Conservation (phyloP, 2,797 vertebrate species). For the Danio aesculapii region DNA sequence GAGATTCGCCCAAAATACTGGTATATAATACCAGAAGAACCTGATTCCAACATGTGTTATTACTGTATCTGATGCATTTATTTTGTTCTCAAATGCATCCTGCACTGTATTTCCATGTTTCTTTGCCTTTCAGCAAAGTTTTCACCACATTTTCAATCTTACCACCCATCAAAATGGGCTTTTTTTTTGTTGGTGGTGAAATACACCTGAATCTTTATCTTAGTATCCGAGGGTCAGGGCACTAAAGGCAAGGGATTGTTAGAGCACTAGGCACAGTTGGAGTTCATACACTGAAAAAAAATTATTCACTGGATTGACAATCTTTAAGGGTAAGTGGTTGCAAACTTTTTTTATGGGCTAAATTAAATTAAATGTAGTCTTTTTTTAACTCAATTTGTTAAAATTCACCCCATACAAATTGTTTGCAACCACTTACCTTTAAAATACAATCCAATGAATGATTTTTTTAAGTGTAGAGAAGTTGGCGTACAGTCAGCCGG, state of each 20-base stretch:
- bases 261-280: slow-evolving; percentile 19
- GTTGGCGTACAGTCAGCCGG: slow-evolving; percentile 73
- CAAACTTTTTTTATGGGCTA: too few relatives aligned
- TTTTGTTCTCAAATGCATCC: slow-evolving; percentile 58
- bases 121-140: slow-evolving; percentile 74
- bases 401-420: background rate
- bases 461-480: slow-evolving; percentile 46
- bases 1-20: slow-evolving; percentile 15
- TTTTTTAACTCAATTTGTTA: too few relatives aligned
- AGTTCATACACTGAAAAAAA: background rate
- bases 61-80: slow-evolving; percentile 63
- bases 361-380: too few relatives aligned
- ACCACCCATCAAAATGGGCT: slow-evolving; percentile 49
- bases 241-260: slow-evolving; percentile 65
- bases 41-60: slow-evolving; percentile 73
- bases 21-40: slow-evolving; percentile 76
- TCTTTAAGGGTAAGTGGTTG: too few relatives aligned
- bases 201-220: slow-evolving; percentile 47
- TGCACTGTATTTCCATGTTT: slow-evolving; percentile 70
- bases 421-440: background rate
- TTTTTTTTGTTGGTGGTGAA: slow-evolving; percentile 34
- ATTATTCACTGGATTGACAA: too few relatives aligned
- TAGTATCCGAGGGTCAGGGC: slow-evolving; percentile 64
- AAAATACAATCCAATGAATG: too few relatives aligned
- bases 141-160: slow-evolving; percentile 38